These are phyloP conservation scores for Ephydatia muelleri DNA, from an alignment of 37 sponge, comb jelly and placozoan species.

Conservation along the genomic window DNA sequence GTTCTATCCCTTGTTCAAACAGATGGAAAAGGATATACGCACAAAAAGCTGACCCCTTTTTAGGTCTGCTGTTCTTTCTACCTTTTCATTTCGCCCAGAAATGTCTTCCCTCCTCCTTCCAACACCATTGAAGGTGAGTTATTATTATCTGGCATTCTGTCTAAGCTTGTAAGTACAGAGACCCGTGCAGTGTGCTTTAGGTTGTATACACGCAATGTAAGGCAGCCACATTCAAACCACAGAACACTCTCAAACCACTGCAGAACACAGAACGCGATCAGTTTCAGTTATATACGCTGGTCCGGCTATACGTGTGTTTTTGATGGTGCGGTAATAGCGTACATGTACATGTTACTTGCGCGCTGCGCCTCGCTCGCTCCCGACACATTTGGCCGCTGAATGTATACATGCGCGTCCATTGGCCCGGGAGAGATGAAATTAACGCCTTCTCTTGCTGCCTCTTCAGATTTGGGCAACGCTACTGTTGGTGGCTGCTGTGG, in stretches of 20 bases:
- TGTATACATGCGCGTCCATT: no score
- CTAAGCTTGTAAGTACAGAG: not conserved
- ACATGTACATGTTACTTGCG: no score
- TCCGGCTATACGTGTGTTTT: slow-evolving; percentile 18
- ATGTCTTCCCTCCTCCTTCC: not conserved
- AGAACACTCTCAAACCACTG: no score
- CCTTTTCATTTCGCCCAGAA: not conserved
- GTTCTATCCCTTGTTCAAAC: not conserved
- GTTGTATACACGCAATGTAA: no score
- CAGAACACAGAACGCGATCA: not conserved
- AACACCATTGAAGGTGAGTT: not conserved
- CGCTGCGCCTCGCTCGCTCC: no score
- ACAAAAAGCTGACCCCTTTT: not conserved
- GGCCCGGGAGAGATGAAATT: no score
- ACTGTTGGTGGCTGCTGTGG: not conserved
- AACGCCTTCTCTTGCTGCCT: no score
- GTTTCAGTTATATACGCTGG: not conserved
- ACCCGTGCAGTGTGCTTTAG: not conserved
- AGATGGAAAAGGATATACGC: no score
- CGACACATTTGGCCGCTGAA: no score
- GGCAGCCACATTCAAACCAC: no score
- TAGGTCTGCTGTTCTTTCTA: not conserved
- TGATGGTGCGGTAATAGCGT: slow-evolving; percentile 56
- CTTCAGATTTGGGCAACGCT: not conserved
- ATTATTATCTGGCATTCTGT: not conserved